Percentiles rank a stretch among this genome's conserved stretches.
Evolutionary conservation across 1,140 invertebrate species (phyloP).

Genomic region (Solenopsis invicta): DNA sequence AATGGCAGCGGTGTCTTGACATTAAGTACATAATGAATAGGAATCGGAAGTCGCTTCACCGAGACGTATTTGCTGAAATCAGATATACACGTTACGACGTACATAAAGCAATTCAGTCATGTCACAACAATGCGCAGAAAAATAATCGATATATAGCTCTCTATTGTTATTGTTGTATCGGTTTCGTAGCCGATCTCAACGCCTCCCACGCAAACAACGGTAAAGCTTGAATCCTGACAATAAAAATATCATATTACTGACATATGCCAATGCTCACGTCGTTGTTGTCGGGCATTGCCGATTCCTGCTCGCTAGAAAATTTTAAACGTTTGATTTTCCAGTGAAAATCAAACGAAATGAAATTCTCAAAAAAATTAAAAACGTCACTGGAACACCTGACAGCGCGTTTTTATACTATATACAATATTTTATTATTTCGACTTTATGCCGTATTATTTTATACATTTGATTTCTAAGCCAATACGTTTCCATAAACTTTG

Average conservation of each 20-base stretch:
- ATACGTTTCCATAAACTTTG: not conserved
- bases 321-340: constrained; percentile 20
- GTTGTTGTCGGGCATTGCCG: constrained; percentile 18
- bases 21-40: constrained; percentile 38
- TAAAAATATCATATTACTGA: constrained; percentile 57
- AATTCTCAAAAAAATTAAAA: constrained; percentile 29
- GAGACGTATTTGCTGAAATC: constrained; percentile 21
- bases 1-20: not conserved
- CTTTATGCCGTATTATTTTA: not conserved
- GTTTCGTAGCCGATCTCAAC: constrained; percentile 40
- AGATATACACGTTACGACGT: not conserved
- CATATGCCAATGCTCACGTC: constrained; percentile 47
- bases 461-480: not conserved
- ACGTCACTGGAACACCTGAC: not conserved
- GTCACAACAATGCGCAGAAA: constrained; percentile 38
- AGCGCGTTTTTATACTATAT: not conserved
- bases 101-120: constrained; percentile 20
- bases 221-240: constrained; percentile 54
- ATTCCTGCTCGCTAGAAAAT: constrained; percentile 26
- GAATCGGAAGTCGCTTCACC: constrained; percentile 5
- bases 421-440: constrained; percentile 20
- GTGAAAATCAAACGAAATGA: constrained; percentile 16
- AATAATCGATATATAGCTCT: constrained; percentile 54
- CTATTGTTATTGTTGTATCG: constrained; percentile 46
- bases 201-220: constrained; percentile 33